phyloP scores from a whole-genome alignment of 2,797 vertebrate genomes.

The Thunnus albacares region DNA sequence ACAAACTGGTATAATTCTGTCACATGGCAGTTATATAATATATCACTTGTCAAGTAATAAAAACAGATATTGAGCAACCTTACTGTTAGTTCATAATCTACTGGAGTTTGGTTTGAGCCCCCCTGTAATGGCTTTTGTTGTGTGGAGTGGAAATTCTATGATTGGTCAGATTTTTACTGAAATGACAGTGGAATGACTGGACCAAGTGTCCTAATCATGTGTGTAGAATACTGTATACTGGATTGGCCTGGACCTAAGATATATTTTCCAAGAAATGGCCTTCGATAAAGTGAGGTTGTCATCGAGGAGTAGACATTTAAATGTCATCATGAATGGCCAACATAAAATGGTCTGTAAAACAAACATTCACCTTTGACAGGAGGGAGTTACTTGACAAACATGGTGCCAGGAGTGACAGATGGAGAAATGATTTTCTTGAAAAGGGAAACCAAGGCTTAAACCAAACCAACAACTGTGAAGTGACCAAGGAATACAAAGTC shows the following conservation, averaged over 20 bases:
- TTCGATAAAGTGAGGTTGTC: too few relatives aligned
- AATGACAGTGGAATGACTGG: neutral
- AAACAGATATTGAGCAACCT: neutral
- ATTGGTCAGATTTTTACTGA: neutral
- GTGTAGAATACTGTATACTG: neutral
- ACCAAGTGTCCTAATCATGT: neutral
- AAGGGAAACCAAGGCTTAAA: neutral
- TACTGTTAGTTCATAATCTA: neutral
- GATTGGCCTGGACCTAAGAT: neutral
- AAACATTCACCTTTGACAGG: neutral
- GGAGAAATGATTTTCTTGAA: neutral
- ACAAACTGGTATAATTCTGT: neutral
- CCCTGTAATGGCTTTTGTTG: neutral
- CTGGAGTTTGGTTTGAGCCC: neutral
- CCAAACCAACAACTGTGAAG: conserved; percentile 1
- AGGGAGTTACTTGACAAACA: neutral
- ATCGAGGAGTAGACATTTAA: neutral
- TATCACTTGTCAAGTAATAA: neutral
- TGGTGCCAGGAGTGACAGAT: neutral
- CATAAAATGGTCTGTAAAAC: neutral
- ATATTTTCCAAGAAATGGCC: too few relatives aligned
- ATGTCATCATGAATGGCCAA: neutral
- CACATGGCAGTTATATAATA: neutral
- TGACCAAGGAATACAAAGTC: neutral
- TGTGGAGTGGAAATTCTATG: neutral